A percentile compares a stretch with the other conserved stretches of the same genome.
phyloP scores from a whole-genome alignment of 2,113 vertebrate genomes.

The Pycnonotus jocosus region DNA sequence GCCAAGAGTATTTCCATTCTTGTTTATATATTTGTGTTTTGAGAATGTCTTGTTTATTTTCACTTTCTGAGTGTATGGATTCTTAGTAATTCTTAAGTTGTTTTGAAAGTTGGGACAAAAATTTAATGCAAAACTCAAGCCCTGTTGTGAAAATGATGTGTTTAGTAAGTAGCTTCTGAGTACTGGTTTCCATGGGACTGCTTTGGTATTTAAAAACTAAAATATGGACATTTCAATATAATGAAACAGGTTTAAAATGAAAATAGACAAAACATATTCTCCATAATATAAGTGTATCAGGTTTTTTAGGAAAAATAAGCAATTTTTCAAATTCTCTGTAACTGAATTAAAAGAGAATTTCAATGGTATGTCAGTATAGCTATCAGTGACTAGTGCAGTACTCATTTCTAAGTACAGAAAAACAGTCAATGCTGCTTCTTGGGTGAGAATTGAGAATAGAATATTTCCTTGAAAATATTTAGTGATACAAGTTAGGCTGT shows the following conservation, averaged over 20 bases:
- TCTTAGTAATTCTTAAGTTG: not conserved
- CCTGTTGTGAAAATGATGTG: accelerated
- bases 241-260: not conserved
- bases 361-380: not conserved
- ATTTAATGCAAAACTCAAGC: not conserved
- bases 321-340: not conserved
- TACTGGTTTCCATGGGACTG: not conserved
- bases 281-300: not conserved
- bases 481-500: not conserved
- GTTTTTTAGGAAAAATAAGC: not conserved
- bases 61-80: not conserved
- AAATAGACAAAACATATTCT: not conserved
- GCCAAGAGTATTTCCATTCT: not conserved
- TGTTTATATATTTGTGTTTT: not conserved
- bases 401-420: not conserved
- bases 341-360: not conserved
- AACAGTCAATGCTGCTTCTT: not conserved
- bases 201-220: not conserved
- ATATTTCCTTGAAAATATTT: not conserved
- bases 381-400: not conserved
- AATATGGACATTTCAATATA: not conserved
- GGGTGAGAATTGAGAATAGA: not conserved
- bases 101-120: not conserved
- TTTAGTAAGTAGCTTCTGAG: not conserved
- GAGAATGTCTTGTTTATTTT: not conserved